Evolutionary conservation across 2,888 invertebrate species (phyloP).

Genomic region (Diaphora mendica): DNA sequence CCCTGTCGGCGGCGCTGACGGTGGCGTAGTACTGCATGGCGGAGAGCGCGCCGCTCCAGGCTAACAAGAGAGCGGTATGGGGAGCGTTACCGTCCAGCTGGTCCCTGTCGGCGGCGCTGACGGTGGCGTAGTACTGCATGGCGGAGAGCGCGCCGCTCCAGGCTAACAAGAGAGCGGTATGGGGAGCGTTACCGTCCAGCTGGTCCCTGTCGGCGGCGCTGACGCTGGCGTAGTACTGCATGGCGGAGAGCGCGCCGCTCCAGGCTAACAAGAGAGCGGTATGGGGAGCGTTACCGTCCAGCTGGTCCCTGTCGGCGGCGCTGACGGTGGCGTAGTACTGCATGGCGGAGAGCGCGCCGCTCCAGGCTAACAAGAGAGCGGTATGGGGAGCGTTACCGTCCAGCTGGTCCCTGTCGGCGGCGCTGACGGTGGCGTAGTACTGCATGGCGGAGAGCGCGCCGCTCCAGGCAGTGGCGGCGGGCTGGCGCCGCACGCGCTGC

Average conservation of each 20-base stretch:
- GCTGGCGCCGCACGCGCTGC: slow-evolving; percentile 95
- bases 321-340: slow-evolving; percentile 99
- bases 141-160: slow-evolving; percentile 96
- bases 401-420: slow-evolving; percentile 82
- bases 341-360: slow-evolving; percentile 95
- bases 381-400: slow-evolving; percentile 71
- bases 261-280: no score
- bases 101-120: slow-evolving; percentile 89
- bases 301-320: slow-evolving; percentile 85
- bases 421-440: slow-evolving; percentile 99
- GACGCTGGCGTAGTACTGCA: slow-evolving; percentile 99
- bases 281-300: slow-evolving; percentile 59
- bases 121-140: slow-evolving; percentile 99
- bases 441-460: slow-evolving; percentile 98
- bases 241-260: slow-evolving; percentile 93
- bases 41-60: slow-evolving; percentile 95
- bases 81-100: slow-evolving; percentile 60
- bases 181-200: slow-evolving; percentile 60
- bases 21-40: slow-evolving; percentile 99
- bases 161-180: slow-evolving; percentile 61
- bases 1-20: slow-evolving; percentile 91
- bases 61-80: no score
- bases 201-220: slow-evolving; percentile 88
- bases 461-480: slow-evolving; percentile 96
- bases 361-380: no score